Conservation (phyloP, 2,797 vertebrate species). For the Poeciliopsis paucimaculata region DNA sequence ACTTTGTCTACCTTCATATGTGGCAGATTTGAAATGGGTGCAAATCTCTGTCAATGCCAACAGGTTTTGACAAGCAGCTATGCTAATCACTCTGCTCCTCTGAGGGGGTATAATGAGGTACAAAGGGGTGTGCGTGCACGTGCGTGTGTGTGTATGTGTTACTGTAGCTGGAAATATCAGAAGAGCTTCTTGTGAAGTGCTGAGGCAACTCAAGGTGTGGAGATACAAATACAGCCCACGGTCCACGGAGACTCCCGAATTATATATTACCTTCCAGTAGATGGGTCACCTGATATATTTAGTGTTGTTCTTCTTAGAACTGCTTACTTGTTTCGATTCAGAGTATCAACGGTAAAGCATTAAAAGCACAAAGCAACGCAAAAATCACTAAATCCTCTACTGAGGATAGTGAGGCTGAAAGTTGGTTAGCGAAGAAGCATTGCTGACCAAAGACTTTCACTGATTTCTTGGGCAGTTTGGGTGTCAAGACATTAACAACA, state of each 20-base stretch:
- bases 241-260: constrained; percentile 6
- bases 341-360: constrained; percentile 3
- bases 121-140: constrained; percentile 31
- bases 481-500: background rate
- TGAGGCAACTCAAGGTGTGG: constrained; percentile 20
- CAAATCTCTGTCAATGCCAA: constrained; percentile 72
- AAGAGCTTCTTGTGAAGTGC: constrained; percentile 40
- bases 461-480: background rate
- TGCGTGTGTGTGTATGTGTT: constrained; percentile 22
- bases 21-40: constrained; percentile 63
- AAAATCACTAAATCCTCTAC: background rate
- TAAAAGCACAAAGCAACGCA: background rate
- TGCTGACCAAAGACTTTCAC: background rate
- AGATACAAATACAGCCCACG: background rate
- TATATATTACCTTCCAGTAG: constrained; percentile 2
- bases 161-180: constrained; percentile 40
- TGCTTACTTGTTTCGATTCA: constrained; percentile 7
- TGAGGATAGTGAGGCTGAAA: background rate
- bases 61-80: constrained; percentile 54
- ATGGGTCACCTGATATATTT: constrained; percentile 10
- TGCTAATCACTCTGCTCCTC: constrained; percentile 56
- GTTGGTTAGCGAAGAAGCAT: background rate
- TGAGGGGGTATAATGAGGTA: constrained; percentile 55
- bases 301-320: constrained; percentile 11
- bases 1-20: constrained; percentile 58